Conservation (phyloP, 2,888 invertebrate genomes). For the Drosophila nr. fundita region DNA sequence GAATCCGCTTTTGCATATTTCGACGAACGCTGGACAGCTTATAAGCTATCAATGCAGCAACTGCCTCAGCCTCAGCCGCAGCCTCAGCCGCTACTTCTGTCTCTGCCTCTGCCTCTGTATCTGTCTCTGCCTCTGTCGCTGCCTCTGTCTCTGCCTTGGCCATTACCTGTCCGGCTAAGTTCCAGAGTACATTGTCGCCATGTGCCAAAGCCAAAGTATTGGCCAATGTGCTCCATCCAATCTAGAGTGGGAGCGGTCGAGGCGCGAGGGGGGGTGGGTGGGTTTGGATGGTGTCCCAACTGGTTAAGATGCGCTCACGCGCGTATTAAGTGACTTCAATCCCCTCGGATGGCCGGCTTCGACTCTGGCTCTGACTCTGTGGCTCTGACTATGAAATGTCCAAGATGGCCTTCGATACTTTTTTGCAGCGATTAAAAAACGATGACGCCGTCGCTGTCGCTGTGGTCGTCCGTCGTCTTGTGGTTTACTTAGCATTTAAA, state of each 20-base stretch:
- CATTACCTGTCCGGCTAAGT: slow-evolving; percentile 19
- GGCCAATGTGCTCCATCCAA: slow-evolving; percentile 42
- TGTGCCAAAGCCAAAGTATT: slow-evolving; percentile 59
- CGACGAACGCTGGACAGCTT: slow-evolving; percentile 16
- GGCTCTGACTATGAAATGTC: slow-evolving; percentile 66
- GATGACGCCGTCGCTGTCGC: slow-evolving; percentile 58
- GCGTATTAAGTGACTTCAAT: slow-evolving; percentile 67
- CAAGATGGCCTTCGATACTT: slow-evolving; percentile 76
- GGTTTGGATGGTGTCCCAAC: slow-evolving; percentile 38
- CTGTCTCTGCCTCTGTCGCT: not conserved
- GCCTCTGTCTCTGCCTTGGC: not conserved
- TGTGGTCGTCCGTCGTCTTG: slow-evolving; percentile 7
- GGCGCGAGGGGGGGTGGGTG: not conserved
- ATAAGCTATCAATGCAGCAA: slow-evolving; percentile 30
- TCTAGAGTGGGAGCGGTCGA: not conserved
- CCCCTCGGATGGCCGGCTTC: slow-evolving; percentile 50
- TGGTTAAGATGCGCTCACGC: slow-evolving; percentile 75
- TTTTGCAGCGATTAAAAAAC: slow-evolving; percentile 75
- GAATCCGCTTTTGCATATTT: slow-evolving; percentile 66
- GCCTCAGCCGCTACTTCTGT: not conserved
- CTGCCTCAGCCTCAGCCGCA: not conserved
- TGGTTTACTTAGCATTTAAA: slow-evolving; percentile 67
- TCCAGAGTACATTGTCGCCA: slow-evolving; percentile 44
- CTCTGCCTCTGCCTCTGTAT: not conserved
- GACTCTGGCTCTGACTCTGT: slow-evolving; percentile 23